These are phyloP conservation scores for Sebastes oblongus DNA, from an alignment of 2,797 vertebrate genomes.

Conservation along the genomic window DNA sequence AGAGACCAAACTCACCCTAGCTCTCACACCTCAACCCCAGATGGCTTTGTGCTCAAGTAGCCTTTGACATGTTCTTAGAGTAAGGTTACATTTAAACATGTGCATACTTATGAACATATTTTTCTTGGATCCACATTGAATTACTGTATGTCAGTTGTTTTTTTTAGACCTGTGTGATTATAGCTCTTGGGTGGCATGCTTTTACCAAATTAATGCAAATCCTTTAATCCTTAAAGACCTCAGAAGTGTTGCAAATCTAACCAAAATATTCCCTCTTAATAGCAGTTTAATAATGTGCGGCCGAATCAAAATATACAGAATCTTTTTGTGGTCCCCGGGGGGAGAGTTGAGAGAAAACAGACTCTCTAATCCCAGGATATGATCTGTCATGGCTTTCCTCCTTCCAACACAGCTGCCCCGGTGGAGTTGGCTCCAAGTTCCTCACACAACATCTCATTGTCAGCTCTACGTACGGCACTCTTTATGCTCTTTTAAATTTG, in stretches of 20 bases:
- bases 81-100: slow-evolving; percentile 30
- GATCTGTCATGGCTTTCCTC: slow-evolving; percentile 76
- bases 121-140: slow-evolving; percentile 23
- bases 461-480: slow-evolving; percentile 18
- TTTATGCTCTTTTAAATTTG: slow-evolving; percentile 14
- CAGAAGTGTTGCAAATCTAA: slow-evolving; percentile 54
- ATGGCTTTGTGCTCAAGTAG: slow-evolving; percentile 18
- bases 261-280: slow-evolving; percentile 64
- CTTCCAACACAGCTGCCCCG: slow-evolving; percentile 75
- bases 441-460: slow-evolving; percentile 72
- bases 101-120: background rate
- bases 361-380: slow-evolving; percentile 80
- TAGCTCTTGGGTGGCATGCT: slow-evolving; percentile 56
- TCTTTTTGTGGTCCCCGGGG: slow-evolving; percentile 57
- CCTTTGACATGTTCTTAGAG: slow-evolving; percentile 28
- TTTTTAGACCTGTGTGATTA: slow-evolving; percentile 36
- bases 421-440: slow-evolving; percentile 53
- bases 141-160: slow-evolving; percentile 8
- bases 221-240: slow-evolving; percentile 70
- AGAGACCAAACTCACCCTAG: slow-evolving; percentile 15
- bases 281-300: slow-evolving; percentile 65
- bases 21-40: slow-evolving; percentile 46
- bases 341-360: slow-evolving; percentile 63
- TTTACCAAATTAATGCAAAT: slow-evolving; percentile 72
- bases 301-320: slow-evolving; percentile 71